Evolutionary conservation across 1,140 invertebrate species (phyloP), one percentile per base, ranked within the genome.

Genomic region (Steinernema feltiae): DNA sequence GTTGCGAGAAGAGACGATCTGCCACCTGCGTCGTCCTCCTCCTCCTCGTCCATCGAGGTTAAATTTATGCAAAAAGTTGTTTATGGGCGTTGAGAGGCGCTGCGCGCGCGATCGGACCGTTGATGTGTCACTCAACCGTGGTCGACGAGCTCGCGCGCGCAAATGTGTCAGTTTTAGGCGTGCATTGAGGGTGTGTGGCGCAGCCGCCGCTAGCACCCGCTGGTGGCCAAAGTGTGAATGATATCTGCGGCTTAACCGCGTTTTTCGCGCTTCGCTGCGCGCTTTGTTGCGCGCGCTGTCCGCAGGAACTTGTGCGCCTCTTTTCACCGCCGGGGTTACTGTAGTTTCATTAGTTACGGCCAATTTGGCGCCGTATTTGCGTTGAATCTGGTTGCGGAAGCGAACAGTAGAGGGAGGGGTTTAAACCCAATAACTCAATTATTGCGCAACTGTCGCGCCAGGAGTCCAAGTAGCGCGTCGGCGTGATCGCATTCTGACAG

Each of bases 41-140:
- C n/a, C n/a, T n/a, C n/a, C n/a, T n/a, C n/a, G n/a, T n/a, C n/a
- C n/a, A n/a, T n/a, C 53, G 24, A 63, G 24, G 53, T 27, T 63
- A 63, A 63, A 63, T 63, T 63, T 63, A 63, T 63, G 53, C 53
- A 63, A 63, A 63, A 63, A 63, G 53, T 63, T 63, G 53, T 63
- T 63, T 63, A 63, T 41, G 24, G 12, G 24, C 53, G 53, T 27
- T 63, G 12, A 27, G 24, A 63, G 53, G 53, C 24, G 53, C 53
- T 63, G 53, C 53, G 53, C 53, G 53, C 53, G 12, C 12, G 53
- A 63, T n/a, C 35, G 35, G 35, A 41, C 7, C 35, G n/a, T n/a
- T n/a, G 18, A 41, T 41, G 35, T 41, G 35, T 41, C 35, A 41
- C 35, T 41, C 35, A 41, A 41, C 35, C 18, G n/a, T n/a, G n/a